Evolutionary conservation across 1,140 invertebrate genomes (phyloP), one percentile per base, ranked within the genome.

Genomic region (Belonocnema kinseyi): DNA sequence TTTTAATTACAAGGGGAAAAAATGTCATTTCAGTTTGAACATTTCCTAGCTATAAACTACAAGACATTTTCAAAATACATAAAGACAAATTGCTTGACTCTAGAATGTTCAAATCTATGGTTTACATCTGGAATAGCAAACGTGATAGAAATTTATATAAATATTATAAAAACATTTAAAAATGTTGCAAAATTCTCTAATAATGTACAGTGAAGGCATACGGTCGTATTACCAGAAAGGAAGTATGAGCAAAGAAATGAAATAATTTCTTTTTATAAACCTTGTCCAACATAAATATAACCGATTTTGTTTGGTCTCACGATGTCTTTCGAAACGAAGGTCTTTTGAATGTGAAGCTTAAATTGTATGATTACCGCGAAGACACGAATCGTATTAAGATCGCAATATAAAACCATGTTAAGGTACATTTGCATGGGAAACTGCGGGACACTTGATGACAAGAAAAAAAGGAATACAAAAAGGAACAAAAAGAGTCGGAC

Each of bases 401-500:
- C n/a, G 53, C 17, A n/a, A 54, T 54, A 54, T 54, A 54, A 54
- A 54, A 54, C 16, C 53, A 54, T 19, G 53, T 54, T 17, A 54
- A 54, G 53, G 53, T 54, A 54, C n/a, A 54, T 54, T 50, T 14
- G 54, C 56, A 72, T n/a, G 56, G 51, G 26, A 74, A n/a, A 71
- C 61, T 46, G 73, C 71, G 16, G 26, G 46, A 54, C 58, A 74
- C n/a, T 17, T 54, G n/a, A 54, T n/a, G 53, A 46, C 26, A 46
- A 76, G 51, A 52, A 76, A 17, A 40, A 56, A 26, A 33, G 50
- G 73, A 78, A 75, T 75, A 72, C 50, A 70, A 72, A 16, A 72
- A 51, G 33, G 61, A 74, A 82, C 71, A 74, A 76, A 58, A 3
- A 74, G 72, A 80, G 80, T 77, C 53, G 33, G 71, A 76, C 76